Evolutionary conservation across 2,113 vertebrate species (phyloP).

Genomic region (Perognathus longimembris): DNA sequence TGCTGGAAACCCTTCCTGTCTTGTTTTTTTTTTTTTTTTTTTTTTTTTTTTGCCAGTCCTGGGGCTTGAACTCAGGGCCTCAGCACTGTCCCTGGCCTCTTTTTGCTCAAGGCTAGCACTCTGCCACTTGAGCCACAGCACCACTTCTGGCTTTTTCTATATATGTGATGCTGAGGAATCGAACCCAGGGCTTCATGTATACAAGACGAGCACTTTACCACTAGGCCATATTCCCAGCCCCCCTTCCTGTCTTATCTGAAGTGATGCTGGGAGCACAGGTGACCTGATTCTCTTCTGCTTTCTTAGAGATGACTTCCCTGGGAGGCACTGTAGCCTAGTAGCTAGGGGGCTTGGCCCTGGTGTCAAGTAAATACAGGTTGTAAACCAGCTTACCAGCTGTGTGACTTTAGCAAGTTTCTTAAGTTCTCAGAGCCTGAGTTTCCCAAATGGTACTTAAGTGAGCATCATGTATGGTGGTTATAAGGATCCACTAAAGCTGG

Average conservation of each 20-base stretch:
- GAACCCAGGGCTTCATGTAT: no score
- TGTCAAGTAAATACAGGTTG: neutral
- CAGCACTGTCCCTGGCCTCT: no score
- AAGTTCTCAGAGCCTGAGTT: neutral
- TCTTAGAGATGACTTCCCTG: neutral
- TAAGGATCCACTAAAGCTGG: neutral
- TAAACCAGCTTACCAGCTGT: neutral
- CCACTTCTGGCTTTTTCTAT: no score
- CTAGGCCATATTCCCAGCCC: no score
- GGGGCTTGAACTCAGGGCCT: no score
- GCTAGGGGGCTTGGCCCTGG: neutral
- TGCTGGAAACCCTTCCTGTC: neutral
- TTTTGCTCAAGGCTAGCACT: no score
- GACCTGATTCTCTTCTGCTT: neutral
- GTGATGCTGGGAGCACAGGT: neutral
- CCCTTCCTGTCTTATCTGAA: accelerated
- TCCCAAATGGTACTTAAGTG: conserved; percentile 2
- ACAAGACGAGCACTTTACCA: no score
- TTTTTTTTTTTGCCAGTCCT: no score
- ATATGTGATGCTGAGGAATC: no score
- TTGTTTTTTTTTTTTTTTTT: no score
- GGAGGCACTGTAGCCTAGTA: neutral
- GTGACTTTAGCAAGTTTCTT: neutral
- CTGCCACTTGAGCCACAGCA: no score
- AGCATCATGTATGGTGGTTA: neutral